Base-by-base conservation (phyloP, 2,797 vertebrate genomes). In the Dryobates pubescens region DNA sequence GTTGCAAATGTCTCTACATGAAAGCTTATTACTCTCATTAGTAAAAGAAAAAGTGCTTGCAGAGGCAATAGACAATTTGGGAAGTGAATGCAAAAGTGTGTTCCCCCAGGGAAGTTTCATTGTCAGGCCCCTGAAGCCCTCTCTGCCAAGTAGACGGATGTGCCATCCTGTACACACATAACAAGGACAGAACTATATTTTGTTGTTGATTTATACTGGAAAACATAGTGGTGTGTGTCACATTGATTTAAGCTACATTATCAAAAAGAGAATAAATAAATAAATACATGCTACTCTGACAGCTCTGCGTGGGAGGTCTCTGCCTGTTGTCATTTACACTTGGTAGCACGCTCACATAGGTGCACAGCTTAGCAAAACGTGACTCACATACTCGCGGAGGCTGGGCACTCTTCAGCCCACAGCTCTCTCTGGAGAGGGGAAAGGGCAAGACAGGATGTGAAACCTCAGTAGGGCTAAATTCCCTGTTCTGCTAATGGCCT, bases 21-120 rank as follows among this genome's bases (percentile, higher is more conserved):
- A 95, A 94, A 95, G 90, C 89, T 93, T 94, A 88, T 94, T 96
- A 94, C 94, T 96, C 87, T 93, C 90, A 95, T 96, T 96, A 96
- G 92, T 56, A 90, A 69, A 92, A 93, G 89, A 91, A 92, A 93
- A 96, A 96, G 73, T 76, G 92, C 90, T 94, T 95, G 85, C 79
- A 79, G 87, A 95, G 79, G 90, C 89, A 94, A 81, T 47, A 94
- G 90, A 87, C 91, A 93, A 83, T 92, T 91, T 89, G 79, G 32
- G 76, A 86, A 92, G 82, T 3, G 6, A 94, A 93, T 83, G 88
- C 56, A 90, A 64, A 96, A 95, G 65, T 93, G 67, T 6, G 3
- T 65, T 89, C 67, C 88, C 85, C 45, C 72, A 24, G 82, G 88
- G 89, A 93, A 88, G 87, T 92, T 93, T 92, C 87, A 91, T 41